Evolutionary conservation across 2,113 vertebrate species (phyloP), one percentile per base, ranked within the genome.

Genomic region (Jacana jacana): DNA sequence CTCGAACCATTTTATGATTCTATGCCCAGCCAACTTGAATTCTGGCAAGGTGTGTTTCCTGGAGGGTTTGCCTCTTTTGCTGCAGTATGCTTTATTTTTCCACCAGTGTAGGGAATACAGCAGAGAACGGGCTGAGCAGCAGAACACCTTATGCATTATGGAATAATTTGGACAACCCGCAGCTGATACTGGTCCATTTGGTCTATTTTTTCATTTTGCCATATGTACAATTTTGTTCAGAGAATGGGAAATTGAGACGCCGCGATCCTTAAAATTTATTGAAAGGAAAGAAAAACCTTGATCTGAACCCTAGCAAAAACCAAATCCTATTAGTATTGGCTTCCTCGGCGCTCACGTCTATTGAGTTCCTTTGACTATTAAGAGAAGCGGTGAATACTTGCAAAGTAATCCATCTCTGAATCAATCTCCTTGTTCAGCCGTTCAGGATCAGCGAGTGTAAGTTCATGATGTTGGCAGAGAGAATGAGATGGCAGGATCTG

Each of bases 241-340:
- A 83, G 64, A 23, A 66, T 33, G 7, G 33, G 35, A 90, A 91
- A 82, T 58, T 51, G 81, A 86, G 89, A 77, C 7, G 16, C 27
- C 22, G 10, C 75, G 71, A 86, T 88, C 57, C 60, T 86, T 93
- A 60, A 66, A 89, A 88, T 88, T 66, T 91, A 94, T 93, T 81
- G 79, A 86, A 96, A 91, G 61, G 83, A 75, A 93, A 82, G 52
- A 61, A 91, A 88, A 97, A 60, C 79, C 95, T 91, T 51, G 31
- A 80, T 64, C 64, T 96, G 95, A 97, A 92, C 91, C 54, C 58
- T 82, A 85, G 73, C 51, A 61, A 79, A 91, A 86, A 49, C 54
- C 68, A 76, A 83, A 95, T 79, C 54, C 1, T 94, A 81, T 97
- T 96, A 93, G 85, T 91, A 93, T 90, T 88, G 95, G 91, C 93